Conservation (phyloP, 1,140 invertebrate species). For the Drosophila orena region DNA sequence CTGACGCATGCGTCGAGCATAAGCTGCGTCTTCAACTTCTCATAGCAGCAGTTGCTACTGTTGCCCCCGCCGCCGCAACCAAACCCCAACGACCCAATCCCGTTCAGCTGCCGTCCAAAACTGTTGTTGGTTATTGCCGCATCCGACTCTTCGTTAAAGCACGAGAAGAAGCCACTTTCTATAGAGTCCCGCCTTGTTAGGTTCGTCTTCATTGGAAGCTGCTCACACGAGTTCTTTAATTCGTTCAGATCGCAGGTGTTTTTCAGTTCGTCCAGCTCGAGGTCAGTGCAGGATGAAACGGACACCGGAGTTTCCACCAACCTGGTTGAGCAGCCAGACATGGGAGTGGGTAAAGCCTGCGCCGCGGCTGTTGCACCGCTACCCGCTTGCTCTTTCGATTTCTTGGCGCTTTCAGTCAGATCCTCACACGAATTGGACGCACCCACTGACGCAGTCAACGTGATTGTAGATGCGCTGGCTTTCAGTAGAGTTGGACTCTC, state of each 20-base stretch:
- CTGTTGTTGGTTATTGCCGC: conserved; percentile 69
- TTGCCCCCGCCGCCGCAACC: conserved; percentile 42
- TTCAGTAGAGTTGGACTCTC: conserved; percentile 41
- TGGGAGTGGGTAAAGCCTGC: conserved; percentile 26
- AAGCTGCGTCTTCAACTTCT: conserved; percentile 80
- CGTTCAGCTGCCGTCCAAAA: conserved; percentile 64
- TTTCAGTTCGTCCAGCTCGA: conserved; percentile 64
- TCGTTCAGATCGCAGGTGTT: conserved; percentile 55
- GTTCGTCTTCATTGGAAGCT: conserved; percentile 75
- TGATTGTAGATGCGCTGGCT: conserved; percentile 46
- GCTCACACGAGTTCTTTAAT: conserved; percentile 65
- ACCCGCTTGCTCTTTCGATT: conserved; percentile 46
- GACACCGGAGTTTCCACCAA: conserved; percentile 49
- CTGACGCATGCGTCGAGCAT: conserved; percentile 85
- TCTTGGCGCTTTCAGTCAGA: conserved; percentile 44
- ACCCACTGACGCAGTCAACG: conserved; percentile 34
- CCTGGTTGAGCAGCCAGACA: conserved; percentile 23
- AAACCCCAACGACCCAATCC: conserved; percentile 55
- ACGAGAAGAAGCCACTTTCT: conserved; percentile 95
- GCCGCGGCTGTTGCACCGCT: conserved; percentile 31
- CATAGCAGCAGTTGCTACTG: conserved; percentile 73
- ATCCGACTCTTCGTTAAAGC: conserved; percentile 90
- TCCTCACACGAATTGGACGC: conserved; percentile 51
- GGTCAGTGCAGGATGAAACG: conserved; percentile 51
- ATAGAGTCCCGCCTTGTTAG: conserved; percentile 91